A percentile compares a stretch with the other conserved stretches of the same genome.
Evolutionary conservation across 2,888 invertebrate species (phyloP).

Genomic region (Andrena fulva): DNA sequence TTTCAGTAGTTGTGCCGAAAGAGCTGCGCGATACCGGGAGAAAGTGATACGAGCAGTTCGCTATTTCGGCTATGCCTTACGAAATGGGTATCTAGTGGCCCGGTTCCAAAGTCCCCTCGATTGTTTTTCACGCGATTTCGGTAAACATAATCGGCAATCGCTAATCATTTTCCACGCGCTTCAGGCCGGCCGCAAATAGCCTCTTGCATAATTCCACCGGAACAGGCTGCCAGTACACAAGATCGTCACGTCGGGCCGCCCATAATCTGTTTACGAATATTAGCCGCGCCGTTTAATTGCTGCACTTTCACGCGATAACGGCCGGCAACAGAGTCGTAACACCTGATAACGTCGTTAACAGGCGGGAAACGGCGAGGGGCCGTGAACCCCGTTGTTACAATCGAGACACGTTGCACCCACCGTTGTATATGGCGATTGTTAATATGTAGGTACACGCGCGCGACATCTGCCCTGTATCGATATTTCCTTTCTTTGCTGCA

Average conservation of each 20-base stretch:
- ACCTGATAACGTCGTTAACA: conserved; percentile 60
- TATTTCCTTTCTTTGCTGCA: background rate
- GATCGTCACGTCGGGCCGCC: conserved; percentile 10
- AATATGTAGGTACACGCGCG: background rate
- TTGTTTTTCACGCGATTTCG: conserved; percentile 21
- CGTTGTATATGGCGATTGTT: background rate
- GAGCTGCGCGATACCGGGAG: too few species aligned
- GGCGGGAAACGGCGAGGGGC: background rate
- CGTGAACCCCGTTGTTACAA: background rate
- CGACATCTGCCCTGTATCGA: conserved; percentile 18
- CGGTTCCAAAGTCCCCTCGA: background rate
- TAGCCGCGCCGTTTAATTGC: conserved; percentile 40
- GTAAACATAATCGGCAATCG: conserved; percentile 30
- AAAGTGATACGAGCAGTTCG: too few species aligned
- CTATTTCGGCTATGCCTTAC: too few species aligned
- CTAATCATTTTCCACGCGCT: conserved; percentile 28
- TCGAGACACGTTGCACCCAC: background rate
- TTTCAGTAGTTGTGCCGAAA: too few species aligned
- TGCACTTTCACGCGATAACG: conserved; percentile 57
- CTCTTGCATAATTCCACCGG: conserved; percentile 55
- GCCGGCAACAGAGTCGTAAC: conserved; percentile 44
- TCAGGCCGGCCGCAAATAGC: conserved; percentile 38
- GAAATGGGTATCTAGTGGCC: too few species aligned
- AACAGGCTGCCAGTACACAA: conserved; percentile 12
- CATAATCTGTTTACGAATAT: conserved; percentile 69